Evolutionary conservation across 2,797 vertebrate species (phyloP).

Genomic region (Phalanger gymnotis): DNA sequence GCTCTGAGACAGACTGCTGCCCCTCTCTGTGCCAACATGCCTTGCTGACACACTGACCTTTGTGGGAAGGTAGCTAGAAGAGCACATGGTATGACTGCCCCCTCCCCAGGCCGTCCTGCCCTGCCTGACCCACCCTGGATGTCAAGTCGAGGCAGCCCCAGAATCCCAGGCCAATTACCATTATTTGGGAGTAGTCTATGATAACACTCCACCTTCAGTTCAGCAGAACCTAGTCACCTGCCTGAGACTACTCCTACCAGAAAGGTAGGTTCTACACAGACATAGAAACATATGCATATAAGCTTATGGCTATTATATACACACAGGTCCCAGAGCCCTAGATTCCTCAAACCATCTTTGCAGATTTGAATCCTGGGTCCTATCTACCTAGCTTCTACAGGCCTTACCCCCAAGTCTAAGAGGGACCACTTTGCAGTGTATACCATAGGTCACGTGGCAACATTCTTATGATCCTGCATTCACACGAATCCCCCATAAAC

Average conservation of each 20-base stretch:
- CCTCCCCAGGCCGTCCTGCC: neutral
- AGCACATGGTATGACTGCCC: neutral
- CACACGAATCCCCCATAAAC: neutral
- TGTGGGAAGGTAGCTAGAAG: neutral
- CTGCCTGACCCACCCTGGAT: neutral
- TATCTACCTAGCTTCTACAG: neutral
- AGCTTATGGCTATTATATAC: neutral
- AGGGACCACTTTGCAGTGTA: neutral
- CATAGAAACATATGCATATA: neutral
- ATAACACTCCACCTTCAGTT: neutral
- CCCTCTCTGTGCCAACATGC: neutral
- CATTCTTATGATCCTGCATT: neutral
- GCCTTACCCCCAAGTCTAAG: neutral
- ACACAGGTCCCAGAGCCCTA: neutral
- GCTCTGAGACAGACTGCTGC: neutral
- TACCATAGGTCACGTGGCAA: neutral
- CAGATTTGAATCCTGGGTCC: neutral
- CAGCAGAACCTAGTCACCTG: neutral
- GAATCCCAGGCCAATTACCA: neutral
- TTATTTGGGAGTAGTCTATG: neutral
- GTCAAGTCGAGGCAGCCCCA: neutral
- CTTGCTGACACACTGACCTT: neutral
- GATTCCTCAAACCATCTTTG: neutral
- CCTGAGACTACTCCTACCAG: neutral
- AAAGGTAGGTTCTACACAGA: neutral